phyloP scores from a whole-genome alignment of 2,888 invertebrate species.

The Yponomeuta plumbellus region DNA sequence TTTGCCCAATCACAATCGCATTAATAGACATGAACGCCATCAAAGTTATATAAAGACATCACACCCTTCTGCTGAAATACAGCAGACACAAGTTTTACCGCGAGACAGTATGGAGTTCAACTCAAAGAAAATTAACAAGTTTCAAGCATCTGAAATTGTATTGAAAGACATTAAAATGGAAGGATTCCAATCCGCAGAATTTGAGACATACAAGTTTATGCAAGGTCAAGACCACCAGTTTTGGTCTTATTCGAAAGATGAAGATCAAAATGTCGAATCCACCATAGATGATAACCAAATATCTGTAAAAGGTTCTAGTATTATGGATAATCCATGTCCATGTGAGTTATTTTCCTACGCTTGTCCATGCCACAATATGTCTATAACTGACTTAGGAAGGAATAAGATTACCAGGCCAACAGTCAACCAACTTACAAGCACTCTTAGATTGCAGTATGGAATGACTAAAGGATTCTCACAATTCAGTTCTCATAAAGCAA shows the following conservation, averaged over 20 bases:
- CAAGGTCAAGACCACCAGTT: not conserved
- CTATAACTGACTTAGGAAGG: conserved; percentile 31
- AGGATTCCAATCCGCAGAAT: not conserved
- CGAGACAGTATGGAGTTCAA: not conserved
- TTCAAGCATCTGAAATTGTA: not conserved
- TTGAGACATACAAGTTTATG: not conserved
- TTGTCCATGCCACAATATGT: conserved; percentile 51
- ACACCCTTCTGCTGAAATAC: not conserved
- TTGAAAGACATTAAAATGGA: not conserved
- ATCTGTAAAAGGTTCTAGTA: not conserved
- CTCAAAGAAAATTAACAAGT: not conserved
- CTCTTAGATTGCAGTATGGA: conserved; percentile 15
- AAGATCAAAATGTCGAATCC: not conserved
- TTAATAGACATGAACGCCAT: not conserved
- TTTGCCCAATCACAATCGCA: not conserved
- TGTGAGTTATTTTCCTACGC: conserved; percentile 60
- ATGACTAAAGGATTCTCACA: conserved; percentile 16
- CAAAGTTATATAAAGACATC: not conserved
- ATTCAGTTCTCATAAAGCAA: not conserved
- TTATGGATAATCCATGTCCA: conserved; percentile 48
- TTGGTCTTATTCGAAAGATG: not conserved
- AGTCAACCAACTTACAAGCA: conserved; percentile 23
- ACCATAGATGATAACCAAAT: not conserved
- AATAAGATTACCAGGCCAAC: not conserved
- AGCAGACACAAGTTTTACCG: not conserved